Conservation (phyloP, 1,140 invertebrate species). For the Macrostomum lignano region DNA sequence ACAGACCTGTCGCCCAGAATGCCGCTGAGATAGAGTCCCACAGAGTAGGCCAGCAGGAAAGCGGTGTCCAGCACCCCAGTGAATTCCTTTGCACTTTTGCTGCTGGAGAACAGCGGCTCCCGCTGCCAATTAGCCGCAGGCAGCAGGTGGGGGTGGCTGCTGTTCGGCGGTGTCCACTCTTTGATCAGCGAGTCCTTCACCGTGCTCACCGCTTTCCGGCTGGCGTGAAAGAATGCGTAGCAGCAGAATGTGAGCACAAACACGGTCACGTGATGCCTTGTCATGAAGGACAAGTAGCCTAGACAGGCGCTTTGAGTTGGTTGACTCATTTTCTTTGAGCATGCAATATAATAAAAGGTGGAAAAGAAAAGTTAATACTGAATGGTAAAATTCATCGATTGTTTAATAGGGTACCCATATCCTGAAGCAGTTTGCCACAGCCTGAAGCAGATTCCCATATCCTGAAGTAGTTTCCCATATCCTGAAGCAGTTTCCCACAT, state of each 20-base stretch:
- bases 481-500: too few relatives aligned
- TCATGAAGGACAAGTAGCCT: too few relatives aligned
- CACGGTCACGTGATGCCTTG: slow-evolving; percentile 11
- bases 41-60: slow-evolving; percentile 31
- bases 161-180: slow-evolving; percentile 23
- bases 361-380: too few relatives aligned
- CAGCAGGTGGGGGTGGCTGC: slow-evolving; percentile 4
- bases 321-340: too few relatives aligned
- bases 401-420: too few relatives aligned
- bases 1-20: slow-evolving; percentile 28
- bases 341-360: too few relatives aligned
- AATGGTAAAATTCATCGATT: too few relatives aligned
- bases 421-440: too few relatives aligned
- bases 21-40: slow-evolving; percentile 30
- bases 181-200: slow-evolving; percentile 29
- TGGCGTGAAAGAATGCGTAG: slow-evolving; percentile 31
- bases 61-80: slow-evolving; percentile 29
- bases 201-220: slow-evolving; percentile 31
- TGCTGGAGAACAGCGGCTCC: slow-evolving; percentile 19
- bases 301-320: too few relatives aligned
- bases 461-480: too few relatives aligned
- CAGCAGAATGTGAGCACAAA: slow-evolving; percentile 16
- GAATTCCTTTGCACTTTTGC: slow-evolving; percentile 23
- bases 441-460: too few relatives aligned
- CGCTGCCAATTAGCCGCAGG: slow-evolving; percentile 14